phyloP scores from a whole-genome alignment of 2,888 invertebrate genomes.

The Abscondita cerata region DNA sequence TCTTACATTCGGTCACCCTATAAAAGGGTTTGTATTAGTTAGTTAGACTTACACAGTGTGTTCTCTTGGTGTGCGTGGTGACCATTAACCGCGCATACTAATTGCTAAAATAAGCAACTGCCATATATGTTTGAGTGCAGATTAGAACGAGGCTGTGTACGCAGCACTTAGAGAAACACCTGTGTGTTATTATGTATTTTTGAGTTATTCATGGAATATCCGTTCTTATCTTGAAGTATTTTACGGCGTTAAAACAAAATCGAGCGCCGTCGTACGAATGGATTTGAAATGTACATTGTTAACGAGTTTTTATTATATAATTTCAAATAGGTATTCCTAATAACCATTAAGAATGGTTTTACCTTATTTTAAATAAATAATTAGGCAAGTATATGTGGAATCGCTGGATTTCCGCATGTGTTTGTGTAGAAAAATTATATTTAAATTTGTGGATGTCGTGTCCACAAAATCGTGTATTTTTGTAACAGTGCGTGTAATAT shows the following conservation, averaged over 20 bases:
- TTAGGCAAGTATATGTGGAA: constrained; percentile 3
- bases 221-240: no score
- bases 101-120: constrained; percentile 46
- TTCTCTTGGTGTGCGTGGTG: constrained; percentile 32
- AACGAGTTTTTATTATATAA: constrained; percentile 21
- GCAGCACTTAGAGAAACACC: constrained; percentile 28
- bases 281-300: constrained; percentile 22
- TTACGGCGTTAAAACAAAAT: no score
- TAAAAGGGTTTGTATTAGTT: constrained; percentile 43
- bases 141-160: constrained; percentile 30
- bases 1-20: constrained; percentile 54
- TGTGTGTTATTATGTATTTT: constrained; percentile 29
- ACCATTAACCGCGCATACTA: constrained; percentile 18
- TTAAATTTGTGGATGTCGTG: constrained; percentile 12
- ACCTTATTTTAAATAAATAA: constrained; percentile 12
- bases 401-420: constrained; percentile 4
- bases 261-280: constrained; percentile 11
- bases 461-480: constrained; percentile 31
- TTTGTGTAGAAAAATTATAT: constrained; percentile 10
- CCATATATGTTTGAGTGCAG: constrained; percentile 59
- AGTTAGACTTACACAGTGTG: constrained; percentile 40
- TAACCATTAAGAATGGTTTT: constrained; percentile 28
- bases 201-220: constrained; percentile 11
- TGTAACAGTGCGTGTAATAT: constrained; percentile 31
- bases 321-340: constrained; percentile 20